A percentile compares a stretch with the other conserved stretches of the same genome.
phyloP scores from a whole-genome alignment of 2,797 vertebrate genomes.

The Labeo calbasu region DNA sequence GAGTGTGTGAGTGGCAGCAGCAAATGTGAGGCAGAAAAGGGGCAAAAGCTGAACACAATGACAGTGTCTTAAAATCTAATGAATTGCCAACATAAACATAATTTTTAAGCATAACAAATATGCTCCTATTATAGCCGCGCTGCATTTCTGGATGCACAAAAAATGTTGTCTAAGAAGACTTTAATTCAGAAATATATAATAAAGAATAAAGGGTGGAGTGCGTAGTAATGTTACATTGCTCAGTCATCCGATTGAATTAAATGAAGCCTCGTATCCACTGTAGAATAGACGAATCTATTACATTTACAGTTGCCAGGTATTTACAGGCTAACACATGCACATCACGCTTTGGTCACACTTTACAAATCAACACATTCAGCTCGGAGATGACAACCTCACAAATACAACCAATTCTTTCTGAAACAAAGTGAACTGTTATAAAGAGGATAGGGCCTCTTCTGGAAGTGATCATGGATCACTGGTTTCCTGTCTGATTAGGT shows the following conservation, averaged over 20 bases:
- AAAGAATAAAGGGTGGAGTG: no score
- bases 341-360: constrained; percentile 41
- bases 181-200: neutral
- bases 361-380: constrained; percentile 29
- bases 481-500: neutral
- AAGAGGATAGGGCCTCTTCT: no score
- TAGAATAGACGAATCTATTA: neutral
- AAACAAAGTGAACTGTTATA: neutral
- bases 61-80: no score
- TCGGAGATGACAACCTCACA: neutral
- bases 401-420: neutral
- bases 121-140: neutral
- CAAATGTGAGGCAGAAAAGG: constrained; percentile 25
- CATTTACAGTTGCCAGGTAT: neutral
- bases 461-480: neutral
- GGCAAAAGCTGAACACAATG: neutral
- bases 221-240: neutral
- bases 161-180: neutral
- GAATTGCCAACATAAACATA: neutral
- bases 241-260: no score
- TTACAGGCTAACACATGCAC: constrained; percentile 30
- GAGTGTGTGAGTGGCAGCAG: constrained; percentile 42
- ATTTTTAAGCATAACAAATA: neutral
- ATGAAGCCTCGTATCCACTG: no score
- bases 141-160: neutral